Conservation (phyloP, 1,140 invertebrate genomes). For the Ceratitis capitata region DNA sequence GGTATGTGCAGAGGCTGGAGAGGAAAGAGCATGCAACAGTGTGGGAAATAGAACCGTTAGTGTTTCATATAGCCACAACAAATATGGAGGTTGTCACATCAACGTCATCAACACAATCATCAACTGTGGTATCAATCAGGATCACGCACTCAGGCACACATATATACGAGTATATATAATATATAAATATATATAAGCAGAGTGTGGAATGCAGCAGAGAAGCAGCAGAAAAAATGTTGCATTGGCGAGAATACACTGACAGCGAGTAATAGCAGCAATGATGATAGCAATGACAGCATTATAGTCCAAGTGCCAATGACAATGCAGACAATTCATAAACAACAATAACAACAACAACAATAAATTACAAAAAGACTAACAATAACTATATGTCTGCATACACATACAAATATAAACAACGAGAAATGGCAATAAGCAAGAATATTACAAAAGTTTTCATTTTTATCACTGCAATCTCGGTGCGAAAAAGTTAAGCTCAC, state of each 20-base stretch:
- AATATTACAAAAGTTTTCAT: constrained; percentile 25
- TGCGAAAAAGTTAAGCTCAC: not conserved
- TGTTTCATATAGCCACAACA: not conserved
- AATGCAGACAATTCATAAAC: not conserved
- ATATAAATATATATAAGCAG: no score
- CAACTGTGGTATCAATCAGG: not conserved
- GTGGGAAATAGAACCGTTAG: no score
- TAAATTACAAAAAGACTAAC: no score
- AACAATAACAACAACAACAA: not conserved
- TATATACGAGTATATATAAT: no score
- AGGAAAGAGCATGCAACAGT: no score
- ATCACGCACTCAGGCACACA: no score
- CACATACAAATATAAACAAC: not conserved
- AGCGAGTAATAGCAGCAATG: not conserved
- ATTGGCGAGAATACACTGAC: not conserved
- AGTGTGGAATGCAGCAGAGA: not conserved
- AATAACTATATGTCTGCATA: no score
- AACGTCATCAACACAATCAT: not conserved
- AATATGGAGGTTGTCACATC: not conserved
- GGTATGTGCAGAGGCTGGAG: not conserved
- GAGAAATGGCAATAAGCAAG: constrained; percentile 22
- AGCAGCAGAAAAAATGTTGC: not conserved
- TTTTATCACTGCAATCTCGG: constrained; percentile 29
- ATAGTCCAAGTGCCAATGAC: constrained; percentile 22
- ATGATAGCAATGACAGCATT: not conserved